Percentiles rank a stretch among this genome's conserved stretches.
Conservation (phyloP, 2,888 invertebrate species). For the Drosophila seclusa region DNA sequence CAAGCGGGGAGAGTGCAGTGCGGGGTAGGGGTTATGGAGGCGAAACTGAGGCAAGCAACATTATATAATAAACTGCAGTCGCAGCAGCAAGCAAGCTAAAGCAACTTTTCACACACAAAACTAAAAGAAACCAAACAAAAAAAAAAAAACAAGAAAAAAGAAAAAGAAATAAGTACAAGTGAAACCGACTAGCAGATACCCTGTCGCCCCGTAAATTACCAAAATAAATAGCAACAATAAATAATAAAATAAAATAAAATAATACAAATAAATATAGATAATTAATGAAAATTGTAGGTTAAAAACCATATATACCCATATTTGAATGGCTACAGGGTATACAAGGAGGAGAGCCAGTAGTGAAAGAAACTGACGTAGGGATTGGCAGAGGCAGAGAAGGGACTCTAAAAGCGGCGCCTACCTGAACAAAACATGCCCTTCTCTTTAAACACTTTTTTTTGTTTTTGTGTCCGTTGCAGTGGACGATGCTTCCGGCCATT, state of each 20-base stretch:
- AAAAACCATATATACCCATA: not conserved
- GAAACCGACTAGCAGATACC: slow-evolving; percentile 3
- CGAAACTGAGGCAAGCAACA: slow-evolving; percentile 15
- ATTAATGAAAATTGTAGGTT: not conserved
- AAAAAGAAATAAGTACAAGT: not conserved
- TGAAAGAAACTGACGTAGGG: not conserved
- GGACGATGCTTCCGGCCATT: slow-evolving; percentile 91
- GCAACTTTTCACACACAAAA: slow-evolving; percentile 21
- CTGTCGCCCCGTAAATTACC: no score
- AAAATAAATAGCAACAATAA: no score
- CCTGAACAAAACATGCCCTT: slow-evolving; percentile 58
- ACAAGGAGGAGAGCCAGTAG: not conserved
- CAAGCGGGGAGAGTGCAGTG: slow-evolving; percentile 17
- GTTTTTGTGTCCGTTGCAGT: slow-evolving; percentile 85
- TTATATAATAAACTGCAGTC: slow-evolving; percentile 42
- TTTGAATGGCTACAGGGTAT: not conserved
- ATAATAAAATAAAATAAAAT: no score
- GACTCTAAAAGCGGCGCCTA: not conserved
- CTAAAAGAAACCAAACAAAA: not conserved
- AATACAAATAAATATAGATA: no score
- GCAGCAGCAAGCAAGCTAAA: not conserved
- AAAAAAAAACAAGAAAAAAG: not conserved
- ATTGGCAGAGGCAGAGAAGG: not conserved
- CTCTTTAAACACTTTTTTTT: slow-evolving; percentile 30
- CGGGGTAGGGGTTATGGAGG: not conserved